phyloP scores from a whole-genome alignment of 30 jellyfish, hydroid and myxozoan genomes.

The Rhopilema esculentum region DNA sequence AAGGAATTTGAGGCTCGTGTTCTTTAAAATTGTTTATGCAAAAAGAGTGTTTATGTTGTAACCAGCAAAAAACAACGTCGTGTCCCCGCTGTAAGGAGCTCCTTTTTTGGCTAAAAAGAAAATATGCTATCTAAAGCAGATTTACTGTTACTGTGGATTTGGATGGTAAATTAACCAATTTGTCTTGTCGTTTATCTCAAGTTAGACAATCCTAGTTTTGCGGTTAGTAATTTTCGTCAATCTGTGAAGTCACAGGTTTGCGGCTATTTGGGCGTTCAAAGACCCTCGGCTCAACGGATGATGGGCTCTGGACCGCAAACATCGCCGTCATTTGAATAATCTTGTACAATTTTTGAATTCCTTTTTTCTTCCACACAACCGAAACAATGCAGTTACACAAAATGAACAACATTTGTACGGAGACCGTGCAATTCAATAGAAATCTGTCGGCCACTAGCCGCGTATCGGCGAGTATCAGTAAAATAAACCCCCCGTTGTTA shows the following conservation, averaged over 20 bases:
- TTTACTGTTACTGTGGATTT: too few relatives aligned
- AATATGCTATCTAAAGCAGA: too few relatives aligned
- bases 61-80: too few relatives aligned
- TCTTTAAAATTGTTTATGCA: too few relatives aligned
- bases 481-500: slow-evolving; percentile 68
- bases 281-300: neutral
- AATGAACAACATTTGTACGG: slow-evolving; percentile 40
- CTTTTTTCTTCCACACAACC: neutral
- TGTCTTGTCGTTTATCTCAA: neutral
- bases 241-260: neutral
- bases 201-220: neutral
- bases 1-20: too few relatives aligned
- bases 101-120: too few relatives aligned
- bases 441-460: slow-evolving; percentile 11
- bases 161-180: too few relatives aligned
- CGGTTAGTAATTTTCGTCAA: neutral
- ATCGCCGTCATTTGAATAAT: slow-evolving; percentile 23
- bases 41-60: too few relatives aligned
- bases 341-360: slow-evolving; percentile 55
- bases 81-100: too few relatives aligned
- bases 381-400: slow-evolving; percentile 11
- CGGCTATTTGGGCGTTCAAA: neutral
- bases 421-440: slow-evolving; percentile 11
- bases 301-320: slow-evolving; percentile 31
- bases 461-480: slow-evolving; percentile 1